Conservation (phyloP, 2,888 invertebrate species). For the Philhelius pedissequus region DNA sequence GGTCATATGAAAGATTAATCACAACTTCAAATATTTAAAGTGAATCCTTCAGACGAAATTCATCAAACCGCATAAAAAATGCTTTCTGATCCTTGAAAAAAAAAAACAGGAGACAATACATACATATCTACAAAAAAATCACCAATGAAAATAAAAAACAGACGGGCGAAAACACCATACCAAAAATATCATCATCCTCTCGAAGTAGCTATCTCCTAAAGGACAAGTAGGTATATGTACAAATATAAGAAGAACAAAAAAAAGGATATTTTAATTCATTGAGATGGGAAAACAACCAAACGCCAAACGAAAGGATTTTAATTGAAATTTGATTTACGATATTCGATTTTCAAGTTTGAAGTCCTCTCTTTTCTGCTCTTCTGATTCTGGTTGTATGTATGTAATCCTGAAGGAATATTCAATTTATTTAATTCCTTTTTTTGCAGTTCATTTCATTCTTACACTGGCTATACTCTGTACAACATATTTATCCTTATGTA, state of each 20-base stretch:
- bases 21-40: too few relatives aligned
- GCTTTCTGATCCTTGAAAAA: background rate
- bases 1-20: too few relatives aligned
- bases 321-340: conserved; percentile 72
- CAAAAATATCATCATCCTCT: background rate
- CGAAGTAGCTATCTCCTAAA: background rate
- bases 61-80: too few relatives aligned
- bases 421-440: conserved; percentile 60
- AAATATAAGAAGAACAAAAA: background rate
- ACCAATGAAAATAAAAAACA: too few relatives aligned
- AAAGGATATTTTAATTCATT: conserved; percentile 63
- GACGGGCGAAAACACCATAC: conserved; percentile 18
- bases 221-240: background rate
- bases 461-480: background rate
- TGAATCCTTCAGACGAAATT: too few relatives aligned
- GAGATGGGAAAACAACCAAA: conserved; percentile 60
- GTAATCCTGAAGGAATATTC: conserved; percentile 56
- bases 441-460: background rate
- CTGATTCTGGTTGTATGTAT: background rate
- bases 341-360: conserved; percentile 69
- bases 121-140: background rate
- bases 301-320: conserved; percentile 69
- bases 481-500: conserved; percentile 17
- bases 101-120: too few relatives aligned
- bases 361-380: conserved; percentile 28